Conservation (phyloP, 2,797 vertebrate genomes). For the Crypturellus tataupa region DNA sequence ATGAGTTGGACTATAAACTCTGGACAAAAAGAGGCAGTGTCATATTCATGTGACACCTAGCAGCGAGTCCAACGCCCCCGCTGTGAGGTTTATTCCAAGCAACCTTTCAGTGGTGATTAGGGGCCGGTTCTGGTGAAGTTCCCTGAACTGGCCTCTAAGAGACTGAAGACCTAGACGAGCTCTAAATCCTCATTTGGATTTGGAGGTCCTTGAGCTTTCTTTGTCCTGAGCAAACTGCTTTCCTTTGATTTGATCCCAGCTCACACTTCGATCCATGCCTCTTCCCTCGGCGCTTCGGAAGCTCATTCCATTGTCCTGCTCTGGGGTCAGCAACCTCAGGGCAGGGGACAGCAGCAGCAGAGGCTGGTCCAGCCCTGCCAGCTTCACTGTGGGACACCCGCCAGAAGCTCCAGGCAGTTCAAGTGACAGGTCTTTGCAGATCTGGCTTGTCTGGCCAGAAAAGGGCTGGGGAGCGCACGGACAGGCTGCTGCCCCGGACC, state of each 20-base stretch:
- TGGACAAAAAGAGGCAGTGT: neutral
- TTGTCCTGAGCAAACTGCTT: neutral
- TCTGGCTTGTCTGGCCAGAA: neutral
- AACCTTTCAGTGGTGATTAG: neutral
- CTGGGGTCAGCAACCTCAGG: neutral
- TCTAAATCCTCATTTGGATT: neutral
- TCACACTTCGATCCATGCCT: neutral
- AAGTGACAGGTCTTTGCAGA: neutral
- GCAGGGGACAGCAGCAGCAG: neutral
- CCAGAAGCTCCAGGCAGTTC: neutral
- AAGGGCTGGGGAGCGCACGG: neutral
- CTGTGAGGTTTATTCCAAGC: neutral
- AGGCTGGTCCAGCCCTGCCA: constrained; percentile 7
- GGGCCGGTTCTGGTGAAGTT: neutral
- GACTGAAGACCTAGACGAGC: neutral
- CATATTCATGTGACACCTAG: neutral
- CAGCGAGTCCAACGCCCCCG: neutral
- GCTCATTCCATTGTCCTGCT: neutral
- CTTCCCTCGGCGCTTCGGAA: neutral
- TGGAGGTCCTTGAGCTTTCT: neutral
- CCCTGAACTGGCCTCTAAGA: neutral
- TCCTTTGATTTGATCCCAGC: constrained; percentile 2
- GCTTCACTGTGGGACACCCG: neutral
- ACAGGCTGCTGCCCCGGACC: neutral
- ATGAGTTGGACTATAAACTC: neutral